These are phyloP conservation scores for Caenorhabditis imperialis DNA, from an alignment of 2,888 invertebrate species.

Conservation along the genomic window DNA sequence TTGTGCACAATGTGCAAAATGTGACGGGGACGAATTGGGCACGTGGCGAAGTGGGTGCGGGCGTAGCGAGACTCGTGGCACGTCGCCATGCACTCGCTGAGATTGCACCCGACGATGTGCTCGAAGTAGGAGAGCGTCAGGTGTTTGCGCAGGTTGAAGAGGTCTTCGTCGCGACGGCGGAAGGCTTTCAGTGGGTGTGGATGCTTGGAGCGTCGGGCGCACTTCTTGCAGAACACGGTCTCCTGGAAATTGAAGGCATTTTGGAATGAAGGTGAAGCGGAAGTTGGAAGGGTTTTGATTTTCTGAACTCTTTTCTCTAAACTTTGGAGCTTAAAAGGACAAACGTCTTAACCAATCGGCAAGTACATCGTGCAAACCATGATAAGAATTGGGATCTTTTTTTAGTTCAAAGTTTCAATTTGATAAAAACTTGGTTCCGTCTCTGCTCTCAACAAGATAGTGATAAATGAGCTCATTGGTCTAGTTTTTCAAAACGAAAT, in stretches of 20 bases:
- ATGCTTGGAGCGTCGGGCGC: slow-evolving; percentile 28
- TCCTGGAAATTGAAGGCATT: slow-evolving; percentile 20
- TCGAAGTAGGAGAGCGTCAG: slow-evolving; percentile 33
- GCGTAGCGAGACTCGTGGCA: slow-evolving; percentile 8
- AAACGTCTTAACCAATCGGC: too few species aligned
- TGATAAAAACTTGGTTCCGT: too few species aligned
- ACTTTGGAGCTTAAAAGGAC: too few species aligned
- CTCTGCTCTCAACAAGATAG: too few species aligned
- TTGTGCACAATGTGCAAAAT: slow-evolving; percentile 9
- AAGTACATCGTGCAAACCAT: too few species aligned
- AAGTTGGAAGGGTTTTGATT: too few species aligned
- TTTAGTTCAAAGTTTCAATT: too few species aligned
- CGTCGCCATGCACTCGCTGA: slow-evolving; percentile 1
- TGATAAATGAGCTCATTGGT: too few species aligned
- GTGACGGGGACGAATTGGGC: not conserved
- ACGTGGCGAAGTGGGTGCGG: slow-evolving; percentile 6
- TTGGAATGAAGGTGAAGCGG: too few species aligned
- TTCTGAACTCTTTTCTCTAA: too few species aligned
- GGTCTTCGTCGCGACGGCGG: slow-evolving; percentile 3
- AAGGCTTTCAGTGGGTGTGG: slow-evolving; percentile 22
- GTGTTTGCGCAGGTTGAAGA: slow-evolving; percentile 8
- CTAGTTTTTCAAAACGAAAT: too few species aligned
- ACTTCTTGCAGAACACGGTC: slow-evolving; percentile 20
- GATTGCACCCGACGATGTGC: slow-evolving; percentile 18
- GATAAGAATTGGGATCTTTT: too few species aligned